Evolutionary conservation across 2,797 vertebrate species (phyloP), one percentile per base, ranked within the genome.

Genomic region (Channallabes apus): DNA sequence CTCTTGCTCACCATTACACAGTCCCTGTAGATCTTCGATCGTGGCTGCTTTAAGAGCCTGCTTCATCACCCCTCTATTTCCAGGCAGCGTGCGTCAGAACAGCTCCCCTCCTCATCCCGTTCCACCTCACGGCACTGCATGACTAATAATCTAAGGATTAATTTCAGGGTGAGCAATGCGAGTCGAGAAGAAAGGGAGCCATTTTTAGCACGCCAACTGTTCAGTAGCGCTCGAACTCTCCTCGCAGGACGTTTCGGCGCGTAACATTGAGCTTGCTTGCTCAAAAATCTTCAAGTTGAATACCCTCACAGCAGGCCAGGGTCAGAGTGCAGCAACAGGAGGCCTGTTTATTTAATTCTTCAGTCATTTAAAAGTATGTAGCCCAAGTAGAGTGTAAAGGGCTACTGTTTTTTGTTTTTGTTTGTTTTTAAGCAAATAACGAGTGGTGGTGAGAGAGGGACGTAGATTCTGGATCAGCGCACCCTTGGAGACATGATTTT

Each of bases 61-160:
- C 38, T 65, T 27, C 82, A 75, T 67, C 61, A 88, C 32, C 75
- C 72, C 58, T 80, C 64, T 78, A 77, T 82, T 89, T 86, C 51
- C 73, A 82, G 64, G 71, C 80, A 84, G 79, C 38, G 51, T 87
- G 78, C 76, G 77, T 88, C 86, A 62, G 46, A 61, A n/a, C 81
- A 62, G 58, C 80, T 62, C 75, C 29, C 65, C 65, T 83, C 46
- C 68, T 38, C 78, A 51, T 86, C 86, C 87, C 65, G 78, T 86
- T 85, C 85, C 85, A 65, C 78, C 76, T 79, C 68, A 77, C 73
- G 80, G 77, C 78, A 68, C 83, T 88, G 89, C 80, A 79, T 90
- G 87, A 91, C 87, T 88, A 87, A 87, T 88, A 88, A 89, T 90
- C 86, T 65, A 69, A 59, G 84, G 88, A 87, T 91, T 90, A 87